A percentile compares a stretch with the other conserved stretches of the same genome.
Evolutionary conservation across 2,797 vertebrate species (phyloP).

Genomic region (Threskiornis aethiopicus): DNA sequence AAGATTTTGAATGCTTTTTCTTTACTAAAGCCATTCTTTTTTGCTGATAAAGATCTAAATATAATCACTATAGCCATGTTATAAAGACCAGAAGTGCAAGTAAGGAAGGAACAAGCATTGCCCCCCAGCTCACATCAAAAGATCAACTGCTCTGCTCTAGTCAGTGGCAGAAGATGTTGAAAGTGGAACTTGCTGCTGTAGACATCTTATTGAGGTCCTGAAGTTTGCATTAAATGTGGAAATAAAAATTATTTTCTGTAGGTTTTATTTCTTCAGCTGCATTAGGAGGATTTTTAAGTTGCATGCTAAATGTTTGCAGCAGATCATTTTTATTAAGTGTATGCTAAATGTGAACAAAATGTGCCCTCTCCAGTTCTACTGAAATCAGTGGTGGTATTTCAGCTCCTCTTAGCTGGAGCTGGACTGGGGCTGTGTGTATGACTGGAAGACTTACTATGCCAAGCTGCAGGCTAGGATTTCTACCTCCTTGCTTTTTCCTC

Average conservation of each 20-base stretch:
- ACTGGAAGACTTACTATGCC: background rate
- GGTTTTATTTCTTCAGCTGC: background rate
- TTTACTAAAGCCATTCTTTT: background rate
- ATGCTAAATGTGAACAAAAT: background rate
- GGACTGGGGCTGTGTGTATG: background rate
- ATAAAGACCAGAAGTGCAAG: background rate
- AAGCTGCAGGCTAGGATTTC: background rate
- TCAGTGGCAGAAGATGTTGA: background rate
- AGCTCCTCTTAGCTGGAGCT: background rate
- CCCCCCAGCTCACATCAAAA: background rate
- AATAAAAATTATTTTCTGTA: background rate
- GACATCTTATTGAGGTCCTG: background rate
- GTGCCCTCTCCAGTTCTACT: background rate
- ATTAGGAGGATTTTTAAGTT: slow-evolving; percentile 10
- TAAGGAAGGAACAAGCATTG: background rate
- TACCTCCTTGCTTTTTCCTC: background rate
- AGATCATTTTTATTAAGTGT: slow-evolving; percentile 34
- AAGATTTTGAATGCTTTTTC: background rate
- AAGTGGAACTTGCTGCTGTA: background rate
- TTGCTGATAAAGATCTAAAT: background rate
- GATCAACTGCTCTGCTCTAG: background rate
- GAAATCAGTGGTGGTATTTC: background rate
- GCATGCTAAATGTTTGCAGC: background rate
- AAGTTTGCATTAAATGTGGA: background rate
- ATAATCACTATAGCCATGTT: background rate